A percentile compares a stretch with the other conserved stretches of the same genome.
Evolutionary conservation across 2,888 invertebrate species (phyloP).

Genomic region (Luperina testacea): DNA sequence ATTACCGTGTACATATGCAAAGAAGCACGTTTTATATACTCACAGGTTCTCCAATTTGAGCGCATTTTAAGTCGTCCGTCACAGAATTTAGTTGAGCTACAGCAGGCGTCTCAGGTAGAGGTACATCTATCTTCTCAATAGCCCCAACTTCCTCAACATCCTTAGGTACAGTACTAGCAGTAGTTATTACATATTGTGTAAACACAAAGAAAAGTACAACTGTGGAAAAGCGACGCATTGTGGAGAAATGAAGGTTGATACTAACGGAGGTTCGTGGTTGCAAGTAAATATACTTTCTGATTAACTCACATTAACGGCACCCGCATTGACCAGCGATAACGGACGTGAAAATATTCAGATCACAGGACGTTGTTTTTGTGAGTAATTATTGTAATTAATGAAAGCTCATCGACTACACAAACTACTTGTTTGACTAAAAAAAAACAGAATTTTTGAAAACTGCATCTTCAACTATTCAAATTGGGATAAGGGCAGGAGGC

Average conservation of each 20-base stretch:
- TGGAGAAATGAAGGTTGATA: conserved; percentile 45
- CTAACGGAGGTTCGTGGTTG: conserved; percentile 35
- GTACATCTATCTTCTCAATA: conserved; percentile 37
- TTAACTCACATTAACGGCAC: conserved; percentile 53
- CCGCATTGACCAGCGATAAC: conserved; percentile 60
- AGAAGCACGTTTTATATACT: conserved; percentile 29
- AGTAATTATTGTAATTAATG: background rate
- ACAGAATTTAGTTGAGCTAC: conserved; percentile 29
- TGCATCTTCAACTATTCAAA: background rate
- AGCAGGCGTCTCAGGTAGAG: conserved; percentile 16
- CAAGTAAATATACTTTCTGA: conserved; percentile 54
- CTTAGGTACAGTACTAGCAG: conserved; percentile 34
- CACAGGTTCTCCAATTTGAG: conserved; percentile 53
- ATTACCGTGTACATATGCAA: background rate
- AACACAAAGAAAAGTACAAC: conserved; percentile 39
- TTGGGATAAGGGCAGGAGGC: too few relatives aligned
- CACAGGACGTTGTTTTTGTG: conserved; percentile 55
- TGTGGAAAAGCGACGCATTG: conserved; percentile 49
- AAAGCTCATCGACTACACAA: background rate
- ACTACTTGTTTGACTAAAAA: background rate
- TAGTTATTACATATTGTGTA: conserved; percentile 18
- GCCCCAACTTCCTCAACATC: conserved; percentile 13
- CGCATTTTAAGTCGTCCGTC: conserved; percentile 36
- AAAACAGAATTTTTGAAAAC: background rate
- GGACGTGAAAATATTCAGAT: conserved; percentile 44